Percentiles rank a stretch among this genome's conserved stretches.
phyloP scores from a whole-genome alignment of 1,140 invertebrate genomes.

The Ips nitidus region DNA sequence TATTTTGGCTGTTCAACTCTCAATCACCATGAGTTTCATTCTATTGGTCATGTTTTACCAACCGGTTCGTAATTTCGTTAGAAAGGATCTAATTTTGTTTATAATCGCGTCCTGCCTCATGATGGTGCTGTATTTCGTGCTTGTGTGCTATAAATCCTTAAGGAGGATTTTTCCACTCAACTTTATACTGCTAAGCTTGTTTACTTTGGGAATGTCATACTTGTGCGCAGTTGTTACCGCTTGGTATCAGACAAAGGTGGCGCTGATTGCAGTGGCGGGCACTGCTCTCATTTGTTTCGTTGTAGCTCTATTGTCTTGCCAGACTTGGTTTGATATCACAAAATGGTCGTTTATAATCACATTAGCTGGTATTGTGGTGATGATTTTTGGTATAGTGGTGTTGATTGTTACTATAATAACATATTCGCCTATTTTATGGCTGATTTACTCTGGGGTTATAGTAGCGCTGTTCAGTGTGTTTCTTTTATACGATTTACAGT shows the following conservation, averaged over 20 bases:
- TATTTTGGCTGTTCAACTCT: slow-evolving; percentile 37
- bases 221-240: slow-evolving; percentile 25
- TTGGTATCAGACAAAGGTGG: slow-evolving; percentile 11
- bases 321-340: slow-evolving; percentile 43
- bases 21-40: slow-evolving; percentile 31
- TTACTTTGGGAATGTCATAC: slow-evolving; percentile 38
- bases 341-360: slow-evolving; percentile 36
- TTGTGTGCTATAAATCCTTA: slow-evolving; percentile 30
- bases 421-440: slow-evolving; percentile 14
- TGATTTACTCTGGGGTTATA: slow-evolving; percentile 31
- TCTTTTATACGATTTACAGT: slow-evolving; percentile 44
- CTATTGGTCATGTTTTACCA: slow-evolving; percentile 25
- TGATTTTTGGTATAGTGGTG: slow-evolving; percentile 36
- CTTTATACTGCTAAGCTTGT: slow-evolving; percentile 36
- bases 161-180: slow-evolving; percentile 41
- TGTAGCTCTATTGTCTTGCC: slow-evolving; percentile 38
- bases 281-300: slow-evolving; percentile 36
- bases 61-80: slow-evolving; percentile 21
- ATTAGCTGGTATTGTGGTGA: slow-evolving; percentile 32
- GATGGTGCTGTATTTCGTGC: slow-evolving; percentile 18
- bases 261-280: slow-evolving; percentile 30
- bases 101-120: slow-evolving; percentile 8
- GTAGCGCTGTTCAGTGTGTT: slow-evolving; percentile 30
- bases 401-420: slow-evolving; percentile 34
- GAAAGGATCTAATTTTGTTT: slow-evolving; percentile 16